phyloP scores from a whole-genome alignment of 2,797 vertebrate species.

The Siniperca undulata region DNA sequence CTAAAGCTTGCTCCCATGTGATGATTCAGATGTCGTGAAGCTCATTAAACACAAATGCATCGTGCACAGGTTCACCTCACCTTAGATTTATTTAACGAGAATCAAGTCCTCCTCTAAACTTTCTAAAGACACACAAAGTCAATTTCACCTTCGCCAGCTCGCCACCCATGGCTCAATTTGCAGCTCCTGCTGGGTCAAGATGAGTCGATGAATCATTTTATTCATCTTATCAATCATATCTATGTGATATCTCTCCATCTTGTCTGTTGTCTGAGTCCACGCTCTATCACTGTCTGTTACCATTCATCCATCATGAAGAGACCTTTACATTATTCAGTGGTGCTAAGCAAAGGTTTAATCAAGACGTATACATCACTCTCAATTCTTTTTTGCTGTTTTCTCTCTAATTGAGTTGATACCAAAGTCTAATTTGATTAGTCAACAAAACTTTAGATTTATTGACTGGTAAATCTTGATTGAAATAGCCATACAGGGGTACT shows the following conservation, averaged over 20 bases:
- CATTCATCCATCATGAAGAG: conserved; percentile 73
- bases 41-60: conserved; percentile 49
- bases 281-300: conserved; percentile 71
- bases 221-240: conserved; percentile 80
- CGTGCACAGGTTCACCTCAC: conserved; percentile 34
- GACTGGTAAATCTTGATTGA: conserved; percentile 16
- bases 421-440: conserved; percentile 40
- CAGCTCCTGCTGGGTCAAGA: conserved; percentile 66
- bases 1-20: conserved; percentile 36
- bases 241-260: conserved; percentile 67
- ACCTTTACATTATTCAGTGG: conserved; percentile 68
- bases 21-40: conserved; percentile 38
- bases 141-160: conserved; percentile 58
- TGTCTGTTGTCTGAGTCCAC: conserved; percentile 65
- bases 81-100: conserved; percentile 51
- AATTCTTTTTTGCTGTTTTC: conserved; percentile 47
- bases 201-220: conserved; percentile 78
- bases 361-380: conserved; percentile 56
- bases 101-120: conserved; percentile 64
- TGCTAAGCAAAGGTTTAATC: conserved; percentile 69
- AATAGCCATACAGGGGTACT: conserved; percentile 22
- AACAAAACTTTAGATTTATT: conserved; percentile 30
- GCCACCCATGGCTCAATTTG: conserved; percentile 66
- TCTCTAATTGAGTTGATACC: conserved; percentile 35
- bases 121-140: conserved; percentile 61